Evolutionary conservation across 2,888 invertebrate species (phyloP).

Genomic region (Anorthoa munda): DNA sequence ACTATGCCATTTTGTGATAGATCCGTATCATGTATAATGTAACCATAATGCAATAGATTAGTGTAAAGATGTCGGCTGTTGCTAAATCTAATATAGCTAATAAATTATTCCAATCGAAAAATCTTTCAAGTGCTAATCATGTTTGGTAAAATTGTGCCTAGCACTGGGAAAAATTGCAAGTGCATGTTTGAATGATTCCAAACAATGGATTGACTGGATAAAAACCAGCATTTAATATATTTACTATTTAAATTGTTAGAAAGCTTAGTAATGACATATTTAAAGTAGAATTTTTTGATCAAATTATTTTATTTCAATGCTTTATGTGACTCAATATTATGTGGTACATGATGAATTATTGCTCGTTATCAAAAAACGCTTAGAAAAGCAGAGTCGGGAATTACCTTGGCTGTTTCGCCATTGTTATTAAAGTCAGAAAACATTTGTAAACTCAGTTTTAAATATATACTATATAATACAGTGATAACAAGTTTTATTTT

Average conservation of each 20-base stretch:
- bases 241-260: slow-evolving; percentile 88
- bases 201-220: slow-evolving; percentile 82
- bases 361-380: slow-evolving; percentile 81
- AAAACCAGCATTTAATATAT: slow-evolving; percentile 89
- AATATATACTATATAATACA: slow-evolving; percentile 90
- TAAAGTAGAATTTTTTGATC: slow-evolving; percentile 89
- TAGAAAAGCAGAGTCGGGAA: slow-evolving; percentile 79
- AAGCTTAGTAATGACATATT: slow-evolving; percentile 88
- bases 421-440: slow-evolving; percentile 85
- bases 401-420: slow-evolving; percentile 84
- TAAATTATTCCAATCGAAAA: slow-evolving; percentile 47
- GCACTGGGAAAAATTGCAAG: slow-evolving; percentile 68
- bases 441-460: slow-evolving; percentile 90
- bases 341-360: slow-evolving; percentile 85
- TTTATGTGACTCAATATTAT: slow-evolving; percentile 87
- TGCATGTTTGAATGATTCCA: slow-evolving; percentile 85
- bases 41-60: slow-evolving; percentile 59
- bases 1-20: slow-evolving; percentile 49
- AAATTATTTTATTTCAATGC: slow-evolving; percentile 88
- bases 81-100: slow-evolving; percentile 42
- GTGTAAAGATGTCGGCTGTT: slow-evolving; percentile 45
- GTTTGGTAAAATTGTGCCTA: slow-evolving; percentile 36
- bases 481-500: slow-evolving; percentile 76
- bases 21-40: slow-evolving; percentile 42
- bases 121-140: slow-evolving; percentile 29